phyloP scores from a whole-genome alignment of 2,797 vertebrate species.

The Orientallactaga sibirica region DNA sequence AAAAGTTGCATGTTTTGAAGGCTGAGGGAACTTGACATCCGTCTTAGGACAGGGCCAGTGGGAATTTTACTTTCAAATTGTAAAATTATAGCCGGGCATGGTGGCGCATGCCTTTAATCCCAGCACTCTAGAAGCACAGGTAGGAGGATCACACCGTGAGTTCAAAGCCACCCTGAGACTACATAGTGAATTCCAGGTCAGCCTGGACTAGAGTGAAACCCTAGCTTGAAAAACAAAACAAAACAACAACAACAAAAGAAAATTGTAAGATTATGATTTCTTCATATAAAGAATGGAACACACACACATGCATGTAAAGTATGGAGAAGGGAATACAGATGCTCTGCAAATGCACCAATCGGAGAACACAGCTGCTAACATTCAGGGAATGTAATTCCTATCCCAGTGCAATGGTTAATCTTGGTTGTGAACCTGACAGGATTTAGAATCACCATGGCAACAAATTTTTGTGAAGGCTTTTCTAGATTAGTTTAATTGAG shows the following conservation, averaged over 20 bases:
- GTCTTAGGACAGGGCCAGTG: background rate
- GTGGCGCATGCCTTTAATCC: no score
- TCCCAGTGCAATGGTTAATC: no score
- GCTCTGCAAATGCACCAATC: background rate
- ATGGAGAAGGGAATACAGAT: slow-evolving; percentile 3
- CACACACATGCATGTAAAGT: background rate
- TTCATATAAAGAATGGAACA: background rate
- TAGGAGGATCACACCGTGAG: no score
- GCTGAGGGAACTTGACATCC: background rate
- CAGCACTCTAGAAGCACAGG: no score
- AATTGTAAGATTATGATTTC: slow-evolving; percentile 25
- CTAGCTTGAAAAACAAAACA: no score
- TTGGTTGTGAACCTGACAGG: no score
- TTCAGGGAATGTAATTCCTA: background rate
- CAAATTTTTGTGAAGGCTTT: no score
- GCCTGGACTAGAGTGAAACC: no score
- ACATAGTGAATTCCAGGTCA: no score
- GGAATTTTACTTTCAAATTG: slow-evolving; percentile 35
- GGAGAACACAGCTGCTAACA: background rate
- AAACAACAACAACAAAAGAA: background rate
- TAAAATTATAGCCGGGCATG: background rate
- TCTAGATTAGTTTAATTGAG: no score
- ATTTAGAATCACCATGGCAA: no score
- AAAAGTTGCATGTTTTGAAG: background rate
- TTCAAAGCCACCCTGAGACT: no score